These are phyloP conservation scores for Melitaea cinxia DNA, from an alignment of 1,140 invertebrate genomes.

Conservation along the genomic window DNA sequence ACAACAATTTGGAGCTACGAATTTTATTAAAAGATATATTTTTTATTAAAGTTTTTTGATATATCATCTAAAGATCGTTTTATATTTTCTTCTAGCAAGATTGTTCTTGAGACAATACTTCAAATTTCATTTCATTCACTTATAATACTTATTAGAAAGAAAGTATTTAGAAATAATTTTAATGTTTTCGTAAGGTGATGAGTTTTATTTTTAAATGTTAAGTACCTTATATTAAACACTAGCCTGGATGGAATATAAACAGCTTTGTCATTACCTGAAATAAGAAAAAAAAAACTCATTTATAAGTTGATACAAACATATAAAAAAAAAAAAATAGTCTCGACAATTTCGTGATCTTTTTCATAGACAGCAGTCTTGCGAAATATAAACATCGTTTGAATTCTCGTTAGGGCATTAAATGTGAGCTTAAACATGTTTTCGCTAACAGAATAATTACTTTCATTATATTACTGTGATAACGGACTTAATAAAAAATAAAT, in stretches of 20 bases:
- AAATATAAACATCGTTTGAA: constrained; percentile 20
- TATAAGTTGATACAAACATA: neutral
- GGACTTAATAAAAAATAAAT: neutral
- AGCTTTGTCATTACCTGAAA: constrained; percentile 18
- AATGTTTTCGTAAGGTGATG: no score
- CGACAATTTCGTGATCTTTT: constrained; percentile 54
- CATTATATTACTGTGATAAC: neutral
- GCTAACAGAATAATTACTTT: neutral
- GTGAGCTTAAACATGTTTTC: neutral
- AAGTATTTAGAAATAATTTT: no score
- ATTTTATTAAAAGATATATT: neutral
- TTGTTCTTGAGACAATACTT: no score
- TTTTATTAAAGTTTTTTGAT: neutral
- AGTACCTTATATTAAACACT: neutral
- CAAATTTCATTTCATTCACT: no score
- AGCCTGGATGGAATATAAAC: neutral
- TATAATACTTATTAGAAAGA: no score
- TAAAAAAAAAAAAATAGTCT: constrained; percentile 26
- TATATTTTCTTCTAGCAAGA: no score
- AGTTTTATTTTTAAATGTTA: no score
- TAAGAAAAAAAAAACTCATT: constrained; percentile 12
- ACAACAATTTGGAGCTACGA: constrained; percentile 58
- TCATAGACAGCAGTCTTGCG: constrained; percentile 35
- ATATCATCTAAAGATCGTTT: no score
- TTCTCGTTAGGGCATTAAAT: constrained; percentile 26